Evolutionary conservation across 2,113 vertebrate genomes (phyloP), one percentile per base, ranked within the genome.

Genomic region (Herpailurus yagouaroundi): DNA sequence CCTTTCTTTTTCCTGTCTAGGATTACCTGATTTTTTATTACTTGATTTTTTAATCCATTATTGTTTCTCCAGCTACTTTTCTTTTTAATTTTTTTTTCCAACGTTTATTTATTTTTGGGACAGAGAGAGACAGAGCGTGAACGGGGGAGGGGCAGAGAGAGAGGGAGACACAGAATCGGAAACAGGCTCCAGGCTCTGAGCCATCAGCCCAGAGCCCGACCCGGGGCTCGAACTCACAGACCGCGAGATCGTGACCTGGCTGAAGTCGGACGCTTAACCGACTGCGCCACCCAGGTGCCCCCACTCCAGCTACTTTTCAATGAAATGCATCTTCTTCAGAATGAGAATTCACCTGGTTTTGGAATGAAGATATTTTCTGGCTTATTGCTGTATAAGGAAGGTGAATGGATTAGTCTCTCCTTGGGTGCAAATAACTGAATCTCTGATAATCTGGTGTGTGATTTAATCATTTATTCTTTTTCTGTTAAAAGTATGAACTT

Each of bases 1-100:
- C 36, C n/a, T 82, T 93, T 76, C 25, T 77, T 89, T 84, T 69
- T 38, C 68, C 50, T 89, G 7, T 14, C 57, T 73, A 79, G 36
- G n/a, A 80, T 7, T 29, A 66, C 36, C 64, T 87, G 60, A 57
- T 45, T 79, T 84, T 85, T 68, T 16, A 85, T 7, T 38, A 41
- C 14, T 55, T 88, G 48, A 60, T 45, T 69, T 85, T 93, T 88
- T 69, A 88, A 66, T 88, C 31, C 9, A 31, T 89, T 68, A 82
- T 74, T 88, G 23, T 89, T 92, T 48, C n/a, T 96, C 16, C 38
- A 83, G n/a, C 13, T 81, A 60, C 48, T 94, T 94, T 96, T 91
- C 19, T n/a, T n/a, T n/a, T n/a, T n/a, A n/a, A n/a, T n/a, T n/a
- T n/a, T n/a, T n/a, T n/a, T n/a, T n/a, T n/a, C n/a, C n/a, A n/a